phyloP scores from a whole-genome alignment of 2,797 vertebrate genomes.

The Pelobates cultripes region DNA sequence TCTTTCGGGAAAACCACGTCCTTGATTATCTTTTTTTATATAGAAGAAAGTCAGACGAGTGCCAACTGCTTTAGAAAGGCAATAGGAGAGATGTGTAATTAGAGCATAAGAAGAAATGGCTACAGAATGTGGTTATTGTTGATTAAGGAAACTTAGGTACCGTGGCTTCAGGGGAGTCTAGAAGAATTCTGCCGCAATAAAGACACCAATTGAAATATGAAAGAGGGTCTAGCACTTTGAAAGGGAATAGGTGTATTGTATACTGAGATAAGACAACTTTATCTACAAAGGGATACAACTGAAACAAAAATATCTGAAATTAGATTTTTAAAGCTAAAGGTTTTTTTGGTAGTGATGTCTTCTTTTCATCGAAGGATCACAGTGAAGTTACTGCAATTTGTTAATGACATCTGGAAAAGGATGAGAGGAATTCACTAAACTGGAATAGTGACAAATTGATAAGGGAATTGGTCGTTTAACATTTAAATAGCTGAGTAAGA shows the following conservation, averaged over 20 bases:
- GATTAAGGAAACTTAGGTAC: slow-evolving; percentile 7
- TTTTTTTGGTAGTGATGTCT: too few relatives aligned
- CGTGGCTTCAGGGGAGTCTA: not conserved
- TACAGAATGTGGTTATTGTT: slow-evolving; percentile 10
- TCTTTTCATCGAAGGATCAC: too few relatives aligned
- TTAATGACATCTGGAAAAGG: too few relatives aligned
- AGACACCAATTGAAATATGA: slow-evolving; percentile 15
- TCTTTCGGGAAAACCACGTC: not conserved
- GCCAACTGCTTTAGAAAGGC: not conserved
- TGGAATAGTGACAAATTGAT: too few relatives aligned
- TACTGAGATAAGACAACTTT: slow-evolving; percentile 22
- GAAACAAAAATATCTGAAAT: not conserved
- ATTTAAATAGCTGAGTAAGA: too few relatives aligned
- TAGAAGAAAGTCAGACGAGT: not conserved
- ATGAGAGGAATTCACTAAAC: too few relatives aligned
- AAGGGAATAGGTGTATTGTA: slow-evolving; percentile 31
- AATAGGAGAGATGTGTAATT: slow-evolving; percentile 2
- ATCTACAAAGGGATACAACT: slow-evolving; percentile 23
- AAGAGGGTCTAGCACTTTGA: slow-evolving; percentile 15
- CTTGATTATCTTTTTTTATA: not conserved
- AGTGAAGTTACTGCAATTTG: too few relatives aligned
- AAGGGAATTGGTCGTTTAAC: too few relatives aligned
- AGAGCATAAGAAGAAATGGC: slow-evolving; percentile 7
- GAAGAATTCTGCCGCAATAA: not conserved
- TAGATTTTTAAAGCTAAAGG: not conserved